Evolutionary conservation across 1,140 invertebrate species (phyloP).

Genomic region (Drosophila takahashii): DNA sequence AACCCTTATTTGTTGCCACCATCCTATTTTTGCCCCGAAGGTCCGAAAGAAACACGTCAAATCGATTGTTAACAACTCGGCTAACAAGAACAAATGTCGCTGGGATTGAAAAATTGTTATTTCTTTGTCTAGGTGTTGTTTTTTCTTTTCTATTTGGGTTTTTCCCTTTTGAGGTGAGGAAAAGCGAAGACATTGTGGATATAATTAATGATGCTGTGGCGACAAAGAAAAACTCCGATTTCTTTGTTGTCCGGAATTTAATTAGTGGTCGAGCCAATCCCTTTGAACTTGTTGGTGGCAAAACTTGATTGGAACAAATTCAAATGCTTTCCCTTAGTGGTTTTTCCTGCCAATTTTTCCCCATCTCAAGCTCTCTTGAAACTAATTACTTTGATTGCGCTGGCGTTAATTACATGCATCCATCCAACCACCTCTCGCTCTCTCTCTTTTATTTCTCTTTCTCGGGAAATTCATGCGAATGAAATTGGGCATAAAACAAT

Average conservation of each 20-base stretch:
- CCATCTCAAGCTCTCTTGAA: constrained; percentile 19
- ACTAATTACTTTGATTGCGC: constrained; percentile 74
- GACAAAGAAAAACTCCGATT: constrained; percentile 30
- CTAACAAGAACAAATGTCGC: constrained; percentile 62
- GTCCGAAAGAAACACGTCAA: constrained; percentile 52
- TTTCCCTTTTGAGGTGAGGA: constrained; percentile 10
- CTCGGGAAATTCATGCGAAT: constrained; percentile 59
- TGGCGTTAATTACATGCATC: constrained; percentile 63
- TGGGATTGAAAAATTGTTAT: constrained; percentile 54
- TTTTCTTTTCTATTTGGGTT: constrained; percentile 4
- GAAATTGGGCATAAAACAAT: constrained; percentile 80
- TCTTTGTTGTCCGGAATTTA: constrained; percentile 45
- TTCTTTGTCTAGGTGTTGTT: constrained; percentile 8
- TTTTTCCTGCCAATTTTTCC: constrained; percentile 15
- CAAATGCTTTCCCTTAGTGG: constrained; percentile 13
- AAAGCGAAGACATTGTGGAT: constrained; percentile 20
- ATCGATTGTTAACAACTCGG: constrained; percentile 74
- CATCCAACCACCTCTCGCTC: background rate
- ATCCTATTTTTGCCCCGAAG: constrained; percentile 17
- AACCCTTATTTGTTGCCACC: constrained; percentile 51
- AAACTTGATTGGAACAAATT: constrained; percentile 17
- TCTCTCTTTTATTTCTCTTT: background rate
- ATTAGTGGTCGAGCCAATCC: constrained; percentile 38
- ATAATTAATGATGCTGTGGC: constrained; percentile 39
- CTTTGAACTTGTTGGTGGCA: constrained; percentile 10